Percentiles rank a stretch among this genome's conserved stretches.
Conservation (phyloP, 2,113 vertebrate genomes). For the Malurus elegans region DNA sequence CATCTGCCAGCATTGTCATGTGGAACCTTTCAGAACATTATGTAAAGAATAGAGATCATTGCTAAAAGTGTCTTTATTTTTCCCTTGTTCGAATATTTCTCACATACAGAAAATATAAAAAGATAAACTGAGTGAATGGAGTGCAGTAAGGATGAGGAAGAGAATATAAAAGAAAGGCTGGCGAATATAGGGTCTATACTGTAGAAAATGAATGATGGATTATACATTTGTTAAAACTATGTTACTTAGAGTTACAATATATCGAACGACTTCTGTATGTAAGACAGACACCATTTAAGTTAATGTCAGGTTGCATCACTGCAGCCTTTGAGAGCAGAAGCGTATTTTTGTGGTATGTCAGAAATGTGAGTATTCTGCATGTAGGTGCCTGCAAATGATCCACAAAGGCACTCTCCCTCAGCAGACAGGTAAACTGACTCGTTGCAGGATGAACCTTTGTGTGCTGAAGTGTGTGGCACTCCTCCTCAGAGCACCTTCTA, state of each 20-base stretch:
- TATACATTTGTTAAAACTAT: background rate
- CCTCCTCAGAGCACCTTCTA: background rate
- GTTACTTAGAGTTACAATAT: background rate
- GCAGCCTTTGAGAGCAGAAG: background rate
- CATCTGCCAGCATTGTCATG: constrained; percentile 35
- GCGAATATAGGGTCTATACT: background rate
- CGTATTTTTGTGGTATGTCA: background rate
- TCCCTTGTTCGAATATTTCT: constrained; percentile 38
- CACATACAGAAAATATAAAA: constrained; percentile 19
- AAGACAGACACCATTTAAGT: background rate
- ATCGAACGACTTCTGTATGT: background rate
- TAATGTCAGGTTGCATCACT: background rate
- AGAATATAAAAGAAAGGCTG: background rate
- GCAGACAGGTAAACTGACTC: background rate
- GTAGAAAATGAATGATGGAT: constrained; percentile 1
- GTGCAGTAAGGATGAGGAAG: background rate
- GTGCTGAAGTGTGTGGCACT: background rate
- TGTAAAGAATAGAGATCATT: constrained; percentile 39
- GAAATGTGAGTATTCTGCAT: background rate
- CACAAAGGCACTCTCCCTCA: background rate
- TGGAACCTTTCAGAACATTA: constrained; percentile 45
- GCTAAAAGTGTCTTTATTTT: constrained; percentile 43
- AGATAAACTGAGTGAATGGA: background rate
- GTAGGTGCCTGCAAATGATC: background rate
- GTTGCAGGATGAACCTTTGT: background rate